Evolutionary conservation across 2,888 invertebrate species (phyloP).

Genomic region (Itoplectis maculator): DNA sequence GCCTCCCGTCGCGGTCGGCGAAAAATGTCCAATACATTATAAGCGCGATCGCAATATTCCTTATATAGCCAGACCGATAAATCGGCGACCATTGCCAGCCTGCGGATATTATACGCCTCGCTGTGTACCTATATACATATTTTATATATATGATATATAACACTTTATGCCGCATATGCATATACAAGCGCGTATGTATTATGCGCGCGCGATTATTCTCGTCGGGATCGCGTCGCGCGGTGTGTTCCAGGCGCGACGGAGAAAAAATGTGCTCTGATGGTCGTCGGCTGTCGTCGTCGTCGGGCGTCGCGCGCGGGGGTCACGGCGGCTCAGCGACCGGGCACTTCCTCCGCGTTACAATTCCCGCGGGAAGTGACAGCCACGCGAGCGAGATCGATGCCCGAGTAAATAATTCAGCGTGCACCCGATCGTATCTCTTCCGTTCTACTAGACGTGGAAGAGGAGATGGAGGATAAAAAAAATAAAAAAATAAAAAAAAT

Average conservation of each 20-base stretch:
- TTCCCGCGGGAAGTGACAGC: slow-evolving; percentile 41
- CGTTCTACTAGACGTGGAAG: slow-evolving; percentile 40
- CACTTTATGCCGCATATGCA: background rate
- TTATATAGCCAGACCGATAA: too few species aligned
- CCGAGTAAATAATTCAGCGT: slow-evolving; percentile 54
- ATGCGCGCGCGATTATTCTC: slow-evolving; percentile 35
- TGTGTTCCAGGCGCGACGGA: background rate
- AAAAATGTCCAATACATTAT: too few species aligned
- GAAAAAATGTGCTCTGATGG: background rate
- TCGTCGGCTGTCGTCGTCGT: too few species aligned
- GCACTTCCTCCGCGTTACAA: slow-evolving; percentile 34
- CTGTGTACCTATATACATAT: too few species aligned
- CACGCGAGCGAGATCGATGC: slow-evolving; percentile 47
- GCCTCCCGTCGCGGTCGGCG: too few species aligned
- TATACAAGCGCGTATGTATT: slow-evolving; percentile 11
- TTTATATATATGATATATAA: background rate
- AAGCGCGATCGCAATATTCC: too few species aligned
- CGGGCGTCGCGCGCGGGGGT: slow-evolving; percentile 8
- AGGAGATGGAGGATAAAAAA: background rate
- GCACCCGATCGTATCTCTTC: slow-evolving; percentile 35
- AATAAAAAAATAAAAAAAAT: background rate
- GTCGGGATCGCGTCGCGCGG: slow-evolving; percentile 11
- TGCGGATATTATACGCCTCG: too few species aligned
- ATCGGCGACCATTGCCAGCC: too few species aligned
- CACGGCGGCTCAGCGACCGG: slow-evolving; percentile 18